Conservation (phyloP, 2,888 invertebrate species). For the Chorisops tibialis region DNA sequence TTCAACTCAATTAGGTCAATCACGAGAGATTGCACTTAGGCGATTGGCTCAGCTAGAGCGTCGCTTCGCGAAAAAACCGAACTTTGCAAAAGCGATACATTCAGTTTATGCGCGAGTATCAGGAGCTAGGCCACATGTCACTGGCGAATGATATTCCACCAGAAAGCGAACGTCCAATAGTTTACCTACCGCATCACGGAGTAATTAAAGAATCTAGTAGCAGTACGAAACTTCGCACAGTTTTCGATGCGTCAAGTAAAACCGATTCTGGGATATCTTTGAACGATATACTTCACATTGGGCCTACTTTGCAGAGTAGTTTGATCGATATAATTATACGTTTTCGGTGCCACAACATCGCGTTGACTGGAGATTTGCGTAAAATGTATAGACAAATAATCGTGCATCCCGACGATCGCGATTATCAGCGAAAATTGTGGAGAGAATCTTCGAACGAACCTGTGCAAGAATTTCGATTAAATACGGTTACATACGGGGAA, state of each 20-base stretch:
- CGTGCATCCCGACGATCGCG: constrained; percentile 7
- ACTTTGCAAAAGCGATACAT: constrained; percentile 23
- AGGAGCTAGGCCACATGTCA: not conserved
- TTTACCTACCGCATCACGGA: not conserved
- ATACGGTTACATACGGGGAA: no score
- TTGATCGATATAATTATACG: no score
- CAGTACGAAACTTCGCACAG: not conserved
- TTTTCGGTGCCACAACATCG: not conserved
- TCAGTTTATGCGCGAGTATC: constrained; percentile 33
- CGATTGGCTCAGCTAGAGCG: not conserved
- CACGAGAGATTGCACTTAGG: no score
- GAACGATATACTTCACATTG: not conserved
- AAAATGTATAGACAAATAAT: no score
- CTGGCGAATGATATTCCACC: not conserved
- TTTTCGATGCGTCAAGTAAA: not conserved
- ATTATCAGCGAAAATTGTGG: constrained; percentile 27
- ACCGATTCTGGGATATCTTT: not conserved
- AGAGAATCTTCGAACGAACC: not conserved
- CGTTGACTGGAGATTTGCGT: no score
- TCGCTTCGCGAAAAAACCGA: not conserved
- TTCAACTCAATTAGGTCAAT: no score
- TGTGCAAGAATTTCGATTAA: constrained; percentile 19
- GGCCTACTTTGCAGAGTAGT: no score
- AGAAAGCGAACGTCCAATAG: not conserved
- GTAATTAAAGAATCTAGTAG: not conserved